Conservation (phyloP, 2,113 vertebrate species). For the Amia ocellicauda region DNA sequence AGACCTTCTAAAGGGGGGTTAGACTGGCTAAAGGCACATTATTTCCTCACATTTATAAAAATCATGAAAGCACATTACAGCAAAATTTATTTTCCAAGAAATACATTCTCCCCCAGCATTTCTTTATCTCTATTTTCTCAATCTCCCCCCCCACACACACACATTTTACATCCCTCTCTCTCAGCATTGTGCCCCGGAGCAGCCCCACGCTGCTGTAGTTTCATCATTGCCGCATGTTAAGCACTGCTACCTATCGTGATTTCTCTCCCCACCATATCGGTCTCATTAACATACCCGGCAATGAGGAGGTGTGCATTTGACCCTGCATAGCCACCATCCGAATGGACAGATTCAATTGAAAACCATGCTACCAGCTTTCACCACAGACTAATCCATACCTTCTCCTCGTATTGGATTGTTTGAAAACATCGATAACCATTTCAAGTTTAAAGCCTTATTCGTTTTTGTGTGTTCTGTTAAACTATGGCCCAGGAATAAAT, state of each 20-base stretch:
- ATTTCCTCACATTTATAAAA: conserved; percentile 6
- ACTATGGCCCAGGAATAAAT: too few relatives aligned
- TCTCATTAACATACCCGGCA: neutral
- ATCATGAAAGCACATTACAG: conserved; percentile 12
- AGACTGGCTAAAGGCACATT: too few relatives aligned
- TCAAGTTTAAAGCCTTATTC: too few relatives aligned
- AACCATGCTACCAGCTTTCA: too few relatives aligned
- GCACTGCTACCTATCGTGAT: conserved; percentile 3
- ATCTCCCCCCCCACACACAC: neutral
- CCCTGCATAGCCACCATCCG: neutral
- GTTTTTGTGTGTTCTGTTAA: too few relatives aligned
- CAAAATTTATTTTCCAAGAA: conserved; percentile 9
- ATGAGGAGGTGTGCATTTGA: neutral
- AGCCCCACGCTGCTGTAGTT: conserved; percentile 4
- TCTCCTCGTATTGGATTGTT: too few relatives aligned
- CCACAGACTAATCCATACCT: too few relatives aligned
- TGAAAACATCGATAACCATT: too few relatives aligned
- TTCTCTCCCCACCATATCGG: neutral
- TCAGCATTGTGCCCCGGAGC: neutral
- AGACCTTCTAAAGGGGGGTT: too few relatives aligned
- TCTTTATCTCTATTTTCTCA: neutral
- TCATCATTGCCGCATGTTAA: conserved; percentile 4
- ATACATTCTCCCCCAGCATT: neutral
- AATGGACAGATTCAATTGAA: too few relatives aligned
- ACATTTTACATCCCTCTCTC: neutral